Evolutionary conservation across 2,888 invertebrate genomes (phyloP).

Genomic region (Rhingia campestris): DNA sequence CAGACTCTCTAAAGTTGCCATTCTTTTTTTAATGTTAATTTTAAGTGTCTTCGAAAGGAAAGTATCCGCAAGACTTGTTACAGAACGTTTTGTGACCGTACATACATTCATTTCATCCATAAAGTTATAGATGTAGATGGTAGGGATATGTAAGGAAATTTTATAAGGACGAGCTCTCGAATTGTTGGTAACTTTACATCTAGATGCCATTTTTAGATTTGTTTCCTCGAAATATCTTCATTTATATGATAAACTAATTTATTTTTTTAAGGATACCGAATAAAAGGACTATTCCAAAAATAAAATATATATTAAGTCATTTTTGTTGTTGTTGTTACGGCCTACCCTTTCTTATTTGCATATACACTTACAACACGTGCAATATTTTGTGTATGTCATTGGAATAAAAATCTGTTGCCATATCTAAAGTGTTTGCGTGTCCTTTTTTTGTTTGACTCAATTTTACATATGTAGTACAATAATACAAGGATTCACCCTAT

Average conservation of each 20-base stretch:
- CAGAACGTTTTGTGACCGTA: conserved; percentile 28
- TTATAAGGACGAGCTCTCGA: too few species aligned
- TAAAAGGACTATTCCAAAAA: conserved; percentile 12
- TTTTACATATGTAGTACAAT: conserved; percentile 9
- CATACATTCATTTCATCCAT: too few species aligned
- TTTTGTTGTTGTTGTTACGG: too few species aligned
- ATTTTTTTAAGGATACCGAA: background rate
- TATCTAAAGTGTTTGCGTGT: conserved; percentile 25
- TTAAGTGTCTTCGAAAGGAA: conserved; percentile 29
- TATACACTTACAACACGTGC: conserved; percentile 18
- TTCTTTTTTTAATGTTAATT: conserved; percentile 27
- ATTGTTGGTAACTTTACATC: too few species aligned
- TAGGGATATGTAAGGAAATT: too few species aligned
- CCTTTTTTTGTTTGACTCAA: conserved; percentile 4
- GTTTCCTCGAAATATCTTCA: conserved; percentile 30
- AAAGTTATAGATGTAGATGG: too few species aligned
- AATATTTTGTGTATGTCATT: conserved; percentile 52
- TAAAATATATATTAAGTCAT: conserved; percentile 12
- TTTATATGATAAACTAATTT: conserved; percentile 54
- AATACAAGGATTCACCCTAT: conserved; percentile 39
- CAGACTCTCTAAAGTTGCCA: conserved; percentile 8
- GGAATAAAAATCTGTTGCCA: conserved; percentile 59
- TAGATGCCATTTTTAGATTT: background rate
- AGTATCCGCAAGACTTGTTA: conserved; percentile 46
- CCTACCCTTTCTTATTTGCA: conserved; percentile 45